Evolutionary conservation across 2,888 invertebrate species (phyloP), one percentile per base, ranked within the genome.

Genomic region (Unio delphinus): DNA sequence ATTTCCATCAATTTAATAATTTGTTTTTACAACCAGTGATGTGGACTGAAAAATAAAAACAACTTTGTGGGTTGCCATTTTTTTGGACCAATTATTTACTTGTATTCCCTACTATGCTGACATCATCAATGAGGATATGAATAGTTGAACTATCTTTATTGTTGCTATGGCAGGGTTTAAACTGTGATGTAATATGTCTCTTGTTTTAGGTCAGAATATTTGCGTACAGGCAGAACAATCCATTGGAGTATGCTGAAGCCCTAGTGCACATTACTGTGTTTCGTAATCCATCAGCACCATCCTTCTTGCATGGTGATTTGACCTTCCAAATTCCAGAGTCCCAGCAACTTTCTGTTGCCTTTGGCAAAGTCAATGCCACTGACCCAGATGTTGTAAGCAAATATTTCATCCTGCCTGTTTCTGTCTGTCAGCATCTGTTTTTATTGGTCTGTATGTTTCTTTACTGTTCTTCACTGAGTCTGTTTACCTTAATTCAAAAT

Each of bases 301-400:
- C 17, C 11, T 88, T 88, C 67, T 15, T 8, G 5, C 73, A 78
- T 64, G 67, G 72, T n/a, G 65, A 75, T 26, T 70, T 80, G 34
- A 45, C 34, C 45, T 81, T 83, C 62, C 79, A 67, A 28, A 81
- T 88, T 45, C 67, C 80, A 60, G 88, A 88, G 70, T 78, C 75
- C 20, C 73, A 75, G 26, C 45, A 68, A 0, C 69, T 85, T 5
- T 80, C 82, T 0, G 60, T 62, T 20, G 62, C 67, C 6, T 79
- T 89, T 75, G 81, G 82, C n/a, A 74, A 64, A 5, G 80, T 88
- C 7, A 81, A 73, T 70, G 89, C 88, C 11, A 79, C 78, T 11
- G 89, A 89, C 76, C 34, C 45, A 26, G 89, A 89, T 70, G 26
- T 62, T 59, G 88, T 86, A 67, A 80, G 78, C 45, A 30, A 45